These are phyloP conservation scores for Nephrotoma guestfalica DNA, from an alignment of 2,888 invertebrate genomes.

Conservation along the genomic window DNA sequence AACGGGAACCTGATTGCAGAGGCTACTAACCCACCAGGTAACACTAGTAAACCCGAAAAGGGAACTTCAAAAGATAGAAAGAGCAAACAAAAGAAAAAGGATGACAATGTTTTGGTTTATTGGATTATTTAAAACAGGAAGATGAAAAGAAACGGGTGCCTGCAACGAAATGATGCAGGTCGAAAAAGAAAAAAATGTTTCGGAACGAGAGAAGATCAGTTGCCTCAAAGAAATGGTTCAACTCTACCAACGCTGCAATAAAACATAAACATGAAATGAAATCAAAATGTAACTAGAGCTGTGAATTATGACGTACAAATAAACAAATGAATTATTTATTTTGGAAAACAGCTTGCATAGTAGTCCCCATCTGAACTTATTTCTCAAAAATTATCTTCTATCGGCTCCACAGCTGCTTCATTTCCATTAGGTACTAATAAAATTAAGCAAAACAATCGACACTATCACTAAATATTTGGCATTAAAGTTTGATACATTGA, in stretches of 20 bases:
- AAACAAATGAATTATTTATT: not conserved
- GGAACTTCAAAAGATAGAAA: not conserved
- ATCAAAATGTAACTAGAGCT: not conserved
- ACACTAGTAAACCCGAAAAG: no score
- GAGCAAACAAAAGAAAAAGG: not conserved
- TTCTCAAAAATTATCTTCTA: no score
- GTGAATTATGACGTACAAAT: not conserved
- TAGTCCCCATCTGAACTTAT: not conserved
- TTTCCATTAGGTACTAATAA: no score
- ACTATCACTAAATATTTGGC: not conserved
- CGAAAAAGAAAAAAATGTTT: not conserved
- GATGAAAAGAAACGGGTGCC: not conserved
- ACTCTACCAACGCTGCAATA: no score
- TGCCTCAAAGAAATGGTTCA: no score
- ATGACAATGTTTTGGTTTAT: not conserved
- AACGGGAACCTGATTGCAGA: not conserved
- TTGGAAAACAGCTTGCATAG: not conserved
- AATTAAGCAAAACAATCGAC: not conserved
- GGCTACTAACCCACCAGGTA: not conserved
- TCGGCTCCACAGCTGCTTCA: not conserved
- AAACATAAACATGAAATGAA: no score
- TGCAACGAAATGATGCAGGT: not conserved
- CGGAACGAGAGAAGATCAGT: not conserved
- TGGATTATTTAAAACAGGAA: not conserved
- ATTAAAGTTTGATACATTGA: not conserved